phyloP scores from a whole-genome alignment of 2,888 invertebrate species.

The Pammene fasciana region DNA sequence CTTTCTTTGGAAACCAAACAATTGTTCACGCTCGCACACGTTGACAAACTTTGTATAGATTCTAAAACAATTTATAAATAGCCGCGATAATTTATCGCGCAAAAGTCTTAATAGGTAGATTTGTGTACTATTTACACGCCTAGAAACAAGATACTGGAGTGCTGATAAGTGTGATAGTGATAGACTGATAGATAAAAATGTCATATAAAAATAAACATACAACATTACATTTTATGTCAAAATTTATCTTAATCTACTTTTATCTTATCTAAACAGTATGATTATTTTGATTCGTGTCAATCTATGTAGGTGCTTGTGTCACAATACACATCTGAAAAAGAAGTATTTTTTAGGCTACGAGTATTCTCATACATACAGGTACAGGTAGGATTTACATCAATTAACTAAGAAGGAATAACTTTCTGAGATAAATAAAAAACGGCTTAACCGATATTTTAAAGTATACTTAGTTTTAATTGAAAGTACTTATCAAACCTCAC shows the following conservation, averaged over 20 bases:
- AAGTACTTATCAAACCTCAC: too few relatives aligned
- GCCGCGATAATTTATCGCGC: neutral
- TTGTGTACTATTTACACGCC: neutral
- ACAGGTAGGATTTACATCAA: too few relatives aligned
- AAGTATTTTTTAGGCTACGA: too few relatives aligned
- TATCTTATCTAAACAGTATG: conserved; percentile 13
- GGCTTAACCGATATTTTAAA: too few relatives aligned
- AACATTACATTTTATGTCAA: conserved; percentile 8
- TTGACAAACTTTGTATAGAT: conserved; percentile 29
- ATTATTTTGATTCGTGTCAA: neutral
- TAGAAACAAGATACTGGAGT: neutral
- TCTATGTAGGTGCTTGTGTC: too few relatives aligned
- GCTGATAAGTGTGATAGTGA: neutral
- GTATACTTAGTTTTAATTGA: too few relatives aligned
- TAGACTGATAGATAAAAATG: neutral
- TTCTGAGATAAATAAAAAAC: too few relatives aligned
- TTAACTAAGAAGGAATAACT: too few relatives aligned
- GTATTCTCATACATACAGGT: too few relatives aligned
- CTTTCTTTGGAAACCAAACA: conserved; percentile 77
- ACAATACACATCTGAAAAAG: too few relatives aligned
- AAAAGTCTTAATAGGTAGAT: too few relatives aligned
- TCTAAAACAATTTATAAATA: neutral
- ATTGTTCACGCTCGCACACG: conserved; percentile 57
- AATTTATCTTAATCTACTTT: conserved; percentile 14
- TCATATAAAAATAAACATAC: neutral